A percentile compares a stretch with the other conserved stretches of the same genome.
Evolutionary conservation across 2,113 vertebrate species (phyloP).

Genomic region (Halcyon malimbica): DNA sequence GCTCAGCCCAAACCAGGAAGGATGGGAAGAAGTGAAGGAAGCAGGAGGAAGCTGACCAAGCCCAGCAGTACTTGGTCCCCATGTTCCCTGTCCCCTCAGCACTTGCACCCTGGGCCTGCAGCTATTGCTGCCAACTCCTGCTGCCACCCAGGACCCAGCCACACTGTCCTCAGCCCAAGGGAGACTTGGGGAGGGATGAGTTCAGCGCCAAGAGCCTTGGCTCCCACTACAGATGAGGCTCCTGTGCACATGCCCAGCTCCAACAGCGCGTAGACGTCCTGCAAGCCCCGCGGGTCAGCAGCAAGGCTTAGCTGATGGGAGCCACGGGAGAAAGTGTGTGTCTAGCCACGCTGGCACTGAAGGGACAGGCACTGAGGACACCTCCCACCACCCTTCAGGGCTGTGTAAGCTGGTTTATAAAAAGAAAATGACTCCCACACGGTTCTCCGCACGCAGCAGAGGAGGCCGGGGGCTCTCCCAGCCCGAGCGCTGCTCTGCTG

Average conservation of each 20-base stretch:
- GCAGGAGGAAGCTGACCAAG: neutral
- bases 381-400: neutral
- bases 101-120: neutral
- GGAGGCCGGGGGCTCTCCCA: neutral
- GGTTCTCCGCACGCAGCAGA: neutral
- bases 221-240: neutral
- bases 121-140: neutral
- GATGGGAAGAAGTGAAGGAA: neutral
- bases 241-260: neutral
- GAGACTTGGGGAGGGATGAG: accelerated
- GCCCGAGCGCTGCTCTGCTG: neutral
- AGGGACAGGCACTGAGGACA: neutral
- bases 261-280: accelerated
- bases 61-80: accelerated
- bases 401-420: neutral
- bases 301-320: neutral
- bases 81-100: neutral
- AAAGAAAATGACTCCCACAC: neutral
- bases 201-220: neutral
- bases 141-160: neutral
- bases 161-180: accelerated
- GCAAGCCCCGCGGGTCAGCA: neutral
- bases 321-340: neutral
- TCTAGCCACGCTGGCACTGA: neutral
- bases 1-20: neutral